Evolutionary conservation across 2,888 invertebrate species (phyloP).

Genomic region (Sinohyriopsis cumingii): DNA sequence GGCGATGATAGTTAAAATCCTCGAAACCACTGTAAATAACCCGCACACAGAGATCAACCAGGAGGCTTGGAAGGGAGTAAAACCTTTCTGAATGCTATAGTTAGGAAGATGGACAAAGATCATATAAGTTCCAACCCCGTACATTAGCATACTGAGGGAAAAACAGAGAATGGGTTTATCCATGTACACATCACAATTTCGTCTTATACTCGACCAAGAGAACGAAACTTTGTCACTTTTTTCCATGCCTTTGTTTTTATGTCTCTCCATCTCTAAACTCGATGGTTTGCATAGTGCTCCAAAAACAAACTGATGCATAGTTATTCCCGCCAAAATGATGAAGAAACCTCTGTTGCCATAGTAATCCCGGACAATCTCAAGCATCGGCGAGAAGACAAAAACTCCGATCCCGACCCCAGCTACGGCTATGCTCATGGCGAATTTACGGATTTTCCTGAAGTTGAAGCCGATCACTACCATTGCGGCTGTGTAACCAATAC

Average conservation of each 20-base stretch:
- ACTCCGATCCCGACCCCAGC: constrained; percentile 41
- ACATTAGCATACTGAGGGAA: constrained; percentile 31
- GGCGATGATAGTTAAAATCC: constrained; percentile 31
- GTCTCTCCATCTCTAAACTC: constrained; percentile 31
- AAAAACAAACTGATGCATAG: constrained; percentile 38
- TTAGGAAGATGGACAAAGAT: constrained; percentile 43
- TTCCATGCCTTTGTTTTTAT: constrained; percentile 17
- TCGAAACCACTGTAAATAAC: constrained; percentile 28
- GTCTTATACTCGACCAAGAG: constrained; percentile 16
- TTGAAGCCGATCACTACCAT: constrained; percentile 46
- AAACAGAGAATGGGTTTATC: constrained; percentile 34
- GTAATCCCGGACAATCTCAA: constrained; percentile 28
- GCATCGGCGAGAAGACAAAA: constrained; percentile 38
- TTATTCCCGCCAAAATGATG: constrained; percentile 37
- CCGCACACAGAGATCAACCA: constrained; percentile 37
- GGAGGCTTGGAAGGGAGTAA: constrained; percentile 19
- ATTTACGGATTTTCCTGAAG: constrained; percentile 35
- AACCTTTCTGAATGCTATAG: constrained; percentile 27
- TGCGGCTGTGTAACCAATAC: constrained; percentile 39
- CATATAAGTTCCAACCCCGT: constrained; percentile 40
- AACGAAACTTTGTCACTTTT: constrained; percentile 11
- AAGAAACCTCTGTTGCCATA: constrained; percentile 39
- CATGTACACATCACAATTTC: constrained; percentile 33
- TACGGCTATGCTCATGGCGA: constrained; percentile 38
- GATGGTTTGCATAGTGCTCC: constrained; percentile 39